Conservation (phyloP, 2,888 invertebrate genomes). For the Onchidella celtica region DNA sequence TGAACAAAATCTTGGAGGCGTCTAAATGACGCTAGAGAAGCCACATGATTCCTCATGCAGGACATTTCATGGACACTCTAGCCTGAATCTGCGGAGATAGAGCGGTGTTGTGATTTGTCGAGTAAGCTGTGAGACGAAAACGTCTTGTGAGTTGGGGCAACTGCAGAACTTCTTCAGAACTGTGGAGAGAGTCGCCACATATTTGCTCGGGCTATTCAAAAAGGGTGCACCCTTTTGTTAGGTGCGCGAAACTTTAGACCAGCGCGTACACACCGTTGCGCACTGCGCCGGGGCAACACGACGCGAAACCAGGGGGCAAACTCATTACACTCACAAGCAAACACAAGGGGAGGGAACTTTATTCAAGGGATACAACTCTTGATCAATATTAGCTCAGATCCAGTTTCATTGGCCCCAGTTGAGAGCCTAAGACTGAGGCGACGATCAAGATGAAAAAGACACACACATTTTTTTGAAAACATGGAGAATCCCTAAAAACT, state of each 20-base stretch:
- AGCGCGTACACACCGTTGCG: not conserved
- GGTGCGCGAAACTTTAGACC: conserved; percentile 7
- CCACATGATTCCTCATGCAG: too few relatives aligned
- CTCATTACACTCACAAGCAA: conserved; percentile 37
- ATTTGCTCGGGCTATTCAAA: conserved; percentile 16
- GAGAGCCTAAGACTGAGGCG: not conserved
- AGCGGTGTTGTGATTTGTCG: too few relatives aligned
- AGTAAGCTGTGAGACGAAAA: too few relatives aligned
- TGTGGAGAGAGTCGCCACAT: conserved; percentile 3
- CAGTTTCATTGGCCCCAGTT: conserved; percentile 19
- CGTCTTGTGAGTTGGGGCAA: too few relatives aligned
- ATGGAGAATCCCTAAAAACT: too few relatives aligned
- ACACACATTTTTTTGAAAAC: not conserved
- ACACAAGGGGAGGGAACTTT: conserved; percentile 38
- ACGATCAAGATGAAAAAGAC: not conserved
- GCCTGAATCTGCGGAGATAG: too few relatives aligned
- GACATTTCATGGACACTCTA: too few relatives aligned
- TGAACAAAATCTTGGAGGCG: too few relatives aligned
- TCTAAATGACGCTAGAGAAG: too few relatives aligned
- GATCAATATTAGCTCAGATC: conserved; percentile 40
- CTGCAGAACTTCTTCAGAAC: too few relatives aligned
- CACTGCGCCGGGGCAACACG: not conserved
- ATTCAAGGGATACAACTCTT: conserved; percentile 39
- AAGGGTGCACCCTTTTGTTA: not conserved
- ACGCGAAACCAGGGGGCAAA: conserved; percentile 5